Evolutionary conservation across 2,113 vertebrate genomes (phyloP).

Genomic region (Sinocyclocheilus anshuiensis): DNA sequence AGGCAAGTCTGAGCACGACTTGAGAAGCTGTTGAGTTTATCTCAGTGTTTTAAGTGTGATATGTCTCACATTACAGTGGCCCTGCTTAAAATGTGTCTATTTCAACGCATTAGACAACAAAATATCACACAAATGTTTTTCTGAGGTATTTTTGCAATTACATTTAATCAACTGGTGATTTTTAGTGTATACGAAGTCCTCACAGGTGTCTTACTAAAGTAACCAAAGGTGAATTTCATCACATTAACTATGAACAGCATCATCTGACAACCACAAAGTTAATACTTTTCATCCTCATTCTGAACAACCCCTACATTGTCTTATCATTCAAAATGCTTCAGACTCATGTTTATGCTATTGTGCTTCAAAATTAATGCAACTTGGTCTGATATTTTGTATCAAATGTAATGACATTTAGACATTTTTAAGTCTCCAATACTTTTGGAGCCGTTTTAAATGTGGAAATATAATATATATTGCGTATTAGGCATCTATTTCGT

Average conservation of each 20-base stretch:
- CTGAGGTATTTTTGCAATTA: background rate
- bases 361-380: background rate
- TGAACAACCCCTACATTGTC: background rate
- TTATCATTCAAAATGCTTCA: background rate
- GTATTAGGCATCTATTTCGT: background rate
- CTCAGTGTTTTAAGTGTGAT: too few relatives aligned
- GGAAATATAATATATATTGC: too few relatives aligned
- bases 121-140: background rate
- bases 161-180: background rate
- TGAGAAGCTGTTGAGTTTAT: background rate
- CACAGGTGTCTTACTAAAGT: background rate
- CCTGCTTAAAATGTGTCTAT: background rate
- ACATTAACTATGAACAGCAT: background rate
- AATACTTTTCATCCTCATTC: background rate
- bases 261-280: background rate
- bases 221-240: background rate
- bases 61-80: background rate
- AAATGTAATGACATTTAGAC: background rate
- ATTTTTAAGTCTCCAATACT: background rate
- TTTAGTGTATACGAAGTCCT: background rate
- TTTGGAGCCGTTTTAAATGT: background rate
- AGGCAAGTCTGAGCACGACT: conserved; percentile 30
- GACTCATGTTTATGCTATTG: background rate
- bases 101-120: background rate
- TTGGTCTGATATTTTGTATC: background rate